Conservation (phyloP, 2,888 invertebrate genomes). For the Cloeon dipterum region DNA sequence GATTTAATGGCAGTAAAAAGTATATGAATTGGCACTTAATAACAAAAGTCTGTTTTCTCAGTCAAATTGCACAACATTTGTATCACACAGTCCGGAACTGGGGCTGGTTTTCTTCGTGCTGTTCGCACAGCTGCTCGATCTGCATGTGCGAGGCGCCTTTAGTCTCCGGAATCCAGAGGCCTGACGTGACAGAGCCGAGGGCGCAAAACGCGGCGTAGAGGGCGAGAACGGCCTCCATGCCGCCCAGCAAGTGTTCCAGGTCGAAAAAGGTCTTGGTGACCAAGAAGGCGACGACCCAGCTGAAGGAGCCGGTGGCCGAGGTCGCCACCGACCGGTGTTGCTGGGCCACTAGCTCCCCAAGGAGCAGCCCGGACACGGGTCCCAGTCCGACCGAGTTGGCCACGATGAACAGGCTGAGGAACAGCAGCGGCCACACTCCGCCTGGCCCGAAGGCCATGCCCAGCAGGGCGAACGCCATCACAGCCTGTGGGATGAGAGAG, state of each 20-base stretch:
- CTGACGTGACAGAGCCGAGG: conserved; percentile 18
- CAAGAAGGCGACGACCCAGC: conserved; percentile 17
- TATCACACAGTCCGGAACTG: too few species aligned
- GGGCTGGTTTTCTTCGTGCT: too few species aligned
- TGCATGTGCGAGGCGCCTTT: conserved; percentile 16
- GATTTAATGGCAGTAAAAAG: too few species aligned
- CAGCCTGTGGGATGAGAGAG: conserved; percentile 16
- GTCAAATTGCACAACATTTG: too few species aligned
- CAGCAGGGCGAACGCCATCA: conserved; percentile 11
- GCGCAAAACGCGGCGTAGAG: conserved; percentile 19
- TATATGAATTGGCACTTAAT: too few species aligned
- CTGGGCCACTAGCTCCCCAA: conserved; percentile 18
- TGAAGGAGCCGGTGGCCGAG: conserved; percentile 18
- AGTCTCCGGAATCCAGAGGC: conserved; percentile 22
- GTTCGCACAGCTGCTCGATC: conserved; percentile 9
- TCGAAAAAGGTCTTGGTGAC: conserved; percentile 15
- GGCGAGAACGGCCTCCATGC: conserved; percentile 13
- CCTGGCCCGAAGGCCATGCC: conserved; percentile 10
- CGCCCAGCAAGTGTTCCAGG: conserved; percentile 9
- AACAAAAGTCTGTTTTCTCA: too few species aligned
- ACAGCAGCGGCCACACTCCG: conserved; percentile 16
- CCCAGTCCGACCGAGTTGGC: conserved; percentile 17
- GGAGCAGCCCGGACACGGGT: conserved; percentile 17
- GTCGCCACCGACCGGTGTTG: conserved; percentile 17
- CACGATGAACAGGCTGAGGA: conserved; percentile 14